Percentiles rank a stretch among this genome's conserved stretches.
These are phyloP conservation scores for Apostichopus californicus DNA, from an alignment of 35 echinoderm and acorn worm species.

Conservation along the genomic window DNA sequence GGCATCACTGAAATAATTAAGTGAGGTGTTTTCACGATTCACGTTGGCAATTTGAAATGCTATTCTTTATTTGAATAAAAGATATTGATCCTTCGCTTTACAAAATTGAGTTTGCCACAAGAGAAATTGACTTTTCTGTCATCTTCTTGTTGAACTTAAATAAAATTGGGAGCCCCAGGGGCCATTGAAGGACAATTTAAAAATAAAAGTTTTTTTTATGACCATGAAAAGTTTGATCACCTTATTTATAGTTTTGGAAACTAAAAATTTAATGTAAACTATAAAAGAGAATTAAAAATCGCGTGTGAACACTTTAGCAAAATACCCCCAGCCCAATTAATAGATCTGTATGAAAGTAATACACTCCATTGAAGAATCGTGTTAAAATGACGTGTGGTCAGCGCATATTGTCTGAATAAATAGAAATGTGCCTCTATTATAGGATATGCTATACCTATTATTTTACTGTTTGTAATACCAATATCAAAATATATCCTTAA, in stretches of 20 bases:
- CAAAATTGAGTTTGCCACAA: not conserved
- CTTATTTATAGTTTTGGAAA: not conserved
- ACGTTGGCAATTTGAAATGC: not conserved
- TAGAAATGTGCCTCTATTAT: too few relatives aligned
- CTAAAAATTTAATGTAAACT: too few relatives aligned
- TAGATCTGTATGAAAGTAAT: too few relatives aligned
- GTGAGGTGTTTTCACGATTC: too few relatives aligned
- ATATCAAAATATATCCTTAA: too few relatives aligned
- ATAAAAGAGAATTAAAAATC: not conserved
- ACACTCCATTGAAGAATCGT: too few relatives aligned
- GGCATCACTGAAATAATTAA: too few relatives aligned
- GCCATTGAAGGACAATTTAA: not conserved
- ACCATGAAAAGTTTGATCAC: not conserved
- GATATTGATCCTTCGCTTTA: not conserved
- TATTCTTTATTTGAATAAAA: not conserved
- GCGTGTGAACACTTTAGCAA: not conserved
- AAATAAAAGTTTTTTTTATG: not conserved
- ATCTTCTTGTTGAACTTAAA: not conserved
- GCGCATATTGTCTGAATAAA: too few relatives aligned
- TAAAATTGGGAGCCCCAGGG: not conserved
- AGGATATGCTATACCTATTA: too few relatives aligned
- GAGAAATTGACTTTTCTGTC: not conserved
- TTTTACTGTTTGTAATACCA: too few relatives aligned
- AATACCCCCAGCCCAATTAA: too few relatives aligned
- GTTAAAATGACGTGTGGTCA: too few relatives aligned